Conservation (phyloP, 2,113 vertebrate genomes). For the Platichthys stellatus region DNA sequence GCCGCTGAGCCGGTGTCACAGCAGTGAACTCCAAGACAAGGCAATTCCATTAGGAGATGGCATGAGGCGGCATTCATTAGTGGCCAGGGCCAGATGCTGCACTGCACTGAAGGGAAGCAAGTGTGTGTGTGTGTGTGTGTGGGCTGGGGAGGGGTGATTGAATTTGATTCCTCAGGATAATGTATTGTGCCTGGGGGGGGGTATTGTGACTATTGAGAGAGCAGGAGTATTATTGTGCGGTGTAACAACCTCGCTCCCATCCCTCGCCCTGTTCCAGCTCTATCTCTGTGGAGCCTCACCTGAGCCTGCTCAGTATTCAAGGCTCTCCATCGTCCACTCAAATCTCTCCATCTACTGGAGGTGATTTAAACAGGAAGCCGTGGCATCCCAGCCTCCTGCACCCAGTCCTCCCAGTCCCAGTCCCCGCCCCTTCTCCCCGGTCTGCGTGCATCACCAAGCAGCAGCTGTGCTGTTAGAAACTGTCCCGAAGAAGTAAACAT, state of each 20-base stretch:
- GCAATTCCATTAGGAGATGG: conserved; percentile 73
- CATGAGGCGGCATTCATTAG: conserved; percentile 72
- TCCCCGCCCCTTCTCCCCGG: conserved; percentile 8
- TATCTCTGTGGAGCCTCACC: conserved; percentile 22
- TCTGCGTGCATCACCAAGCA: conserved; percentile 14
- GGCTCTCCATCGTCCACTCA: conserved; percentile 27
- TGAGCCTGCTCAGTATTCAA: conserved; percentile 28
- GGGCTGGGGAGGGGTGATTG: background rate
- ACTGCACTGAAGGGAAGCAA: background rate
- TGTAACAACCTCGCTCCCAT: background rate
- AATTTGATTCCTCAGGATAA: conserved; percentile 63
- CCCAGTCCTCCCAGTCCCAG: conserved; percentile 5
- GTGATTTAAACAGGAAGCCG: conserved; percentile 19
- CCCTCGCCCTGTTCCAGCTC: conserved; percentile 28
- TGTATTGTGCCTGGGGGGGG: conserved; percentile 31
- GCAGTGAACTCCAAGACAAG: conserved; percentile 61
- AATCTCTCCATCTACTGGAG: conserved; percentile 25
- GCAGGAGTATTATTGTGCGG: conserved; percentile 47
- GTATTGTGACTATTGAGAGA: conserved; percentile 22
- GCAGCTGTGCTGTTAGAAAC: conserved; percentile 48
- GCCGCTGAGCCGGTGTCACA: conserved; percentile 61
- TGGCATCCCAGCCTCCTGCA: conserved; percentile 17
- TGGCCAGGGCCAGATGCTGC: conserved; percentile 58
- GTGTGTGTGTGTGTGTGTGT: background rate
- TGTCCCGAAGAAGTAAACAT: conserved; percentile 39